Evolutionary conservation across 1,140 invertebrate species (phyloP), one percentile per base, ranked within the genome.

Genomic region (Heterodera schachtii): DNA sequence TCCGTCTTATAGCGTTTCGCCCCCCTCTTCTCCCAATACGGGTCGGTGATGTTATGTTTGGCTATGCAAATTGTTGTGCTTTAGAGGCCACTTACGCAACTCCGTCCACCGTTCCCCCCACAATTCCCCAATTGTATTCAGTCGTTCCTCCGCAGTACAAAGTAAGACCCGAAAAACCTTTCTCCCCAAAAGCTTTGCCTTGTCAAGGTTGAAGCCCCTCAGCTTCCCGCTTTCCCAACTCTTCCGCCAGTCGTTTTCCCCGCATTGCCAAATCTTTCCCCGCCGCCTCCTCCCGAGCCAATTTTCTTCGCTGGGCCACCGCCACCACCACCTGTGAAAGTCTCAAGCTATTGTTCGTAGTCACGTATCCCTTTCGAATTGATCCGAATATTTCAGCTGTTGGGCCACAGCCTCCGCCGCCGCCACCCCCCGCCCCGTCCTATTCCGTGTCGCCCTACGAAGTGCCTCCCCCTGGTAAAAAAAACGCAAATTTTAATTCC

Each of bases 51-150:
- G 16, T 57, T 41, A 43, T 49, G 75, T 46, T n/a, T 19, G 21
- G 0, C 43, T n/a, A n/a, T 21, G 4, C 41, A 4, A 77, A 19
- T 49, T 11, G n/a, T 19, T n/a, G 8, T 52, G 4, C n/a, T 74
- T 74, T 74, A 74, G 21, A 74, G 8, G n/a, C 52, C 31, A 41
- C 7, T 9, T 49, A 49, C 44, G 43, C 70, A 5, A 46, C 19
- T 19, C 4, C 49, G 6, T 52, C 49, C 6, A 52, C 67, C n/a
- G n/a, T 57, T n/a, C 75, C 46, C n/a, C 64, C 66, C 47, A 78
- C 77, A n/a, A 46, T 78, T 31, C 77, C 77, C 2, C 77, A 60
- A 69, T 49, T 78, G n/a, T 70, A 78, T 52, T 64, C 77, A 31
- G 69, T 71, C 43, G 69, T 19, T n/a, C 69, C 69, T 19, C 69